Base-by-base conservation (phyloP, 2,797 vertebrate genomes). In the Todus mexicanus region DNA sequence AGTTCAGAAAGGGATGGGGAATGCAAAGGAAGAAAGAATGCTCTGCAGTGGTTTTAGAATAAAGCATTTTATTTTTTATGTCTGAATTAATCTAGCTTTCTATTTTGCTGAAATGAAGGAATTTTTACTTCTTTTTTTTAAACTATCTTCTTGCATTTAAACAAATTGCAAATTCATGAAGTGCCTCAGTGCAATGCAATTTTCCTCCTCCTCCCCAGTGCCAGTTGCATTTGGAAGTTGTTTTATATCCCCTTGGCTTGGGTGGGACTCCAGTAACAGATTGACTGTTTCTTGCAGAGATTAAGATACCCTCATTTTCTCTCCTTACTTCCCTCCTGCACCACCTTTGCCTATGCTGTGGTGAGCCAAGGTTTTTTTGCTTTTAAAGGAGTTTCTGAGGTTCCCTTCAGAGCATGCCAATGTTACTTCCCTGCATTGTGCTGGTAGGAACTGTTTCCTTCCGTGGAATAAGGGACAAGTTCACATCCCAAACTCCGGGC, bases 351-450 rank as follows among this genome's bases (percentile, higher is more conserved):
- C 83, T 88, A 72, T 27, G 54, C 51, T 0, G 0, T 29, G 17
- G 56, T 54, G 51, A 93, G 89, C 89, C 92, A 95, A 92, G 40
- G 18, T 76, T 93, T 81, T 43, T 87, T 92, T 77, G 60, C 56
- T 43, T 12, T 54, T 90, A 29, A 77, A 84, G 69, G 69, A 77
- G 38, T 90, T 83, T 90, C 71, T 43, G 66, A 82, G 75, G 64
- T 45, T 92, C 79, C 66, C 89, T 91, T 88, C 64, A 66, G 85
- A 92, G 60, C 71, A 82, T 93, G 92, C 92, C 94, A 95, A 0
- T 70, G 66, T 40, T 84, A 90, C 91, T 96, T 96, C 95, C 95
- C 89, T 95, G 89, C 87, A 93, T 96, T 96, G 95, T 95, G 68
- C 68, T 89, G 27, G 63, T 92, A 91, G 87, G 82, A 92, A 35